Evolutionary conservation across 1,140 invertebrate genomes (phyloP).

Genomic region (Monomorium pharaonis): DNA sequence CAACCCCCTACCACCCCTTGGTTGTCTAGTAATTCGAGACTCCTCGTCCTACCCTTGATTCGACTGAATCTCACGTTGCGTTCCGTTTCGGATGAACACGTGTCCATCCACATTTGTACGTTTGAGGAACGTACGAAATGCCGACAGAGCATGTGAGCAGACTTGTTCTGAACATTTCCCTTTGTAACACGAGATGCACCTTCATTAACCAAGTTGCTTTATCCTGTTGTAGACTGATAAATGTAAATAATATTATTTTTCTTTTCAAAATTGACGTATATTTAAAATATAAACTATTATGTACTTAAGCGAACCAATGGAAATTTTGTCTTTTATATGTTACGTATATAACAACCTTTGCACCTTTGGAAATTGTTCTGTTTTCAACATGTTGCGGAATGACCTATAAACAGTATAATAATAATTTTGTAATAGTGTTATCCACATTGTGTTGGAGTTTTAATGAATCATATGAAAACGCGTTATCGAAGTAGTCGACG

Average conservation of each 20-base stretch:
- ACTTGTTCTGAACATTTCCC: slow-evolving; percentile 30
- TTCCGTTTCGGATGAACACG: slow-evolving; percentile 73
- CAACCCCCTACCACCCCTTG: slow-evolving; percentile 27
- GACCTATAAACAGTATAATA: neutral
- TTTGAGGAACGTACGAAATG: slow-evolving; percentile 57
- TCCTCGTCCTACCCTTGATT: slow-evolving; percentile 64
- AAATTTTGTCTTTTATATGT: neutral
- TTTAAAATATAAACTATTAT: neutral
- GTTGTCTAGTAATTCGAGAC: slow-evolving; percentile 78
- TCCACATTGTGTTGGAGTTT: neutral
- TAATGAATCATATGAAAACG: slow-evolving; percentile 14
- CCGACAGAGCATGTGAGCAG: slow-evolving; percentile 34
- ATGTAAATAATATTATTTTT: neutral
- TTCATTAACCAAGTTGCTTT: slow-evolving; percentile 32
- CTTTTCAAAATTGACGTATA: neutral
- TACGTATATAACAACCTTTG: neutral
- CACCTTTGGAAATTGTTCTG: neutral
- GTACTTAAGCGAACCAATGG: neutral
- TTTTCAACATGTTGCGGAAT: neutral
- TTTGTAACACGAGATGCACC: slow-evolving; percentile 72
- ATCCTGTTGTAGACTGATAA: neutral
- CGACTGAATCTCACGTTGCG: slow-evolving; percentile 74
- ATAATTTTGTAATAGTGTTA: neutral
- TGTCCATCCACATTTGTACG: slow-evolving; percentile 63
- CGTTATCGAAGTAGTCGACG: neutral